phyloP scores from a whole-genome alignment of 2,797 vertebrate species.

The Hydrocynus forskahlii region DNA sequence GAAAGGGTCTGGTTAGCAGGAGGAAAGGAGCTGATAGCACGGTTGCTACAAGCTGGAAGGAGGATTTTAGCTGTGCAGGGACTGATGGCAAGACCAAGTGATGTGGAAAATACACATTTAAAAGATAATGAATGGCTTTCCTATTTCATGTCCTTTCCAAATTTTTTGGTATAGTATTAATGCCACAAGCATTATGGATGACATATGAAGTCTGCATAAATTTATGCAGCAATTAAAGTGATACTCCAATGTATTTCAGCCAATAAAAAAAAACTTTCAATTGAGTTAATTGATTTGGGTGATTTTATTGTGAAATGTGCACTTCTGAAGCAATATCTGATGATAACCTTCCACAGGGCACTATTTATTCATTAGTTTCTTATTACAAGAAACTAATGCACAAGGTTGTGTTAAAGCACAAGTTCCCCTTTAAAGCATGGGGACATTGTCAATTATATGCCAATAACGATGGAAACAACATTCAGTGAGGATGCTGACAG shows the following conservation, averaged over 20 bases:
- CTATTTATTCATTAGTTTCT: no score
- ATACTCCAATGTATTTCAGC: slow-evolving; percentile 7
- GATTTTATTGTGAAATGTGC: background rate
- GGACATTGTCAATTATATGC: no score
- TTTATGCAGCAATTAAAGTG: background rate
- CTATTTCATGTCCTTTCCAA: no score
- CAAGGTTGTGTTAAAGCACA: no score
- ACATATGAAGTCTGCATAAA: background rate
- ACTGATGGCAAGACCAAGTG: slow-evolving; percentile 39
- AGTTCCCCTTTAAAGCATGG: no score
- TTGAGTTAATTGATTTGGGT: no score
- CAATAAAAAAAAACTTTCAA: background rate
- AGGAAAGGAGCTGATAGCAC: slow-evolving; percentile 8
- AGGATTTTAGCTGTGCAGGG: slow-evolving; percentile 46
- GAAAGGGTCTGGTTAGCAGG: slow-evolving; percentile 39
- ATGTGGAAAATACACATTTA: slow-evolving; percentile 37
- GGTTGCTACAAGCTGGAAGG: slow-evolving; percentile 23
- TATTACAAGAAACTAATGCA: no score
- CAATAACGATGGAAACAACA: no score
- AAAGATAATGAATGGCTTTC: slow-evolving; percentile 42
- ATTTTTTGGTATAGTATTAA: background rate
- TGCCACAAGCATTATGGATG: background rate
- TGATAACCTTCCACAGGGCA: no score
- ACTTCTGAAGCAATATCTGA: background rate
- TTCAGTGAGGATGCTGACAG: no score